Base-by-base conservation (phyloP, 1,140 invertebrate species). In the Penaeus indicus region DNA sequence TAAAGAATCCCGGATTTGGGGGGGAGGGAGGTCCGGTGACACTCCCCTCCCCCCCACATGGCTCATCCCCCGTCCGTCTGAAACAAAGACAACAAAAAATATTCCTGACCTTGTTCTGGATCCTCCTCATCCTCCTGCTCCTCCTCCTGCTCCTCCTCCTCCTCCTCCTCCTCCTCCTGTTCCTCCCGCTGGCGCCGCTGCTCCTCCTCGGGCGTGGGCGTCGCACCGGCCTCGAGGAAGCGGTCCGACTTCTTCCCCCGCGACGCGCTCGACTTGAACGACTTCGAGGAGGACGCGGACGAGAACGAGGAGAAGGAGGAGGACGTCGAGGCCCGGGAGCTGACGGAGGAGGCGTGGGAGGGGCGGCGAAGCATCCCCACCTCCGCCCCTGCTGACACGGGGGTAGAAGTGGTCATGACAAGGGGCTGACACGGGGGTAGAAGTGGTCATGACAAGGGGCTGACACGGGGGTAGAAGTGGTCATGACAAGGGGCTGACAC, bases 291-390 rank as follows among this genome's bases (percentile, higher is more conserved):
- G 81, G 81, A 64, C n/a, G 81, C 13, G 27, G 81, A 83, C 25
- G 63, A 84, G 63, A 64, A 84, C 21, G 82, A 61, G 4, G 63
- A 84, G 38, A 42, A 64, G 82, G 60, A 84, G 82, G 82, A 84
- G 21, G 82, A 69, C 62, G 82, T 84, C 27, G 82, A 84, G 27
- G 82, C 82, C 38, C 82, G 38, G 32, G 82, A 84, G 22, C 82
- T 84, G 63, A 84, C 18, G 27, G 82, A 84, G 38, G 63, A 84
- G 32, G 82, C 82, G 82, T 84, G 82, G 27, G 82, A 84, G 21
- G 82, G 63, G 42, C 82, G 82, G 18, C 82, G 82, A 16, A 69
- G 82, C 82, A 84, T 84, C 38, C 38, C 82, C 32, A 69, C 11
- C 82, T 47, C 32, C 82, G 82, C 27, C 82, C 82, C 82, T 84